Conservation (phyloP, 2,888 invertebrate species). For the Platycheirus rosarum region DNA sequence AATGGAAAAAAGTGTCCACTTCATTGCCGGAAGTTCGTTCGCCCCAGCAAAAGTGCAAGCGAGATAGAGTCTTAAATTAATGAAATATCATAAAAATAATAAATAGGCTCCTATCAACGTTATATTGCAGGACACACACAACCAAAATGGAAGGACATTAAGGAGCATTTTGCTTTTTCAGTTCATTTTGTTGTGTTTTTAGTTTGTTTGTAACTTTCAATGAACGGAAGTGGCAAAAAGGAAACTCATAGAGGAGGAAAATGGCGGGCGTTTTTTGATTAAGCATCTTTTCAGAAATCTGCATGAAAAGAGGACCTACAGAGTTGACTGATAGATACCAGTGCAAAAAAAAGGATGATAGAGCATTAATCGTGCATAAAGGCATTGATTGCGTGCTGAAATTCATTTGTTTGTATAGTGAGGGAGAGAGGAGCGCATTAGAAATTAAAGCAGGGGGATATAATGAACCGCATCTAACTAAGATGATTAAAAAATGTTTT, state of each 20-base stretch:
- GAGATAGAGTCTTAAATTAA: constrained; percentile 75
- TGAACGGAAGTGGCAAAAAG: constrained; percentile 1
- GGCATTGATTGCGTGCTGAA: not conserved
- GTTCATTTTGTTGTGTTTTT: not conserved
- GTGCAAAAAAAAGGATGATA: constrained; percentile 31
- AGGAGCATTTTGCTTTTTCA: constrained; percentile 30
- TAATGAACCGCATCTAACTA: no score
- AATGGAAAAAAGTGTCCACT: constrained; percentile 48
- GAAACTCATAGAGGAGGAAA: constrained; percentile 18
- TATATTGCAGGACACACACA: constrained; percentile 75
- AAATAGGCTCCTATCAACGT: constrained; percentile 75
- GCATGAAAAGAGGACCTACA: constrained; percentile 6
- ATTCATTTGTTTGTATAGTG: no score
- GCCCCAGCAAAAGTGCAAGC: constrained; percentile 49
- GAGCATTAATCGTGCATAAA: constrained; percentile 14
- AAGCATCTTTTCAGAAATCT: constrained; percentile 23
- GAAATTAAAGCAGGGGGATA: no score
- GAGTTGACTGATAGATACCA: constrained; percentile 38
- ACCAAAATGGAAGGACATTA: constrained; percentile 45
- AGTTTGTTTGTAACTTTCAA: constrained; percentile 37
- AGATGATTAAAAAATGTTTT: no score
- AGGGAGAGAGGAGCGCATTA: no score
- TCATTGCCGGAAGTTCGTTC: constrained; percentile 29
- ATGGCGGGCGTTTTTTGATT: constrained; percentile 21
- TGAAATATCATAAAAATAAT: constrained; percentile 76